Percentiles rank a stretch among this genome's conserved stretches.
phyloP scores from a whole-genome alignment of 2,113 vertebrate genomes.

The Notiomystis cincta region DNA sequence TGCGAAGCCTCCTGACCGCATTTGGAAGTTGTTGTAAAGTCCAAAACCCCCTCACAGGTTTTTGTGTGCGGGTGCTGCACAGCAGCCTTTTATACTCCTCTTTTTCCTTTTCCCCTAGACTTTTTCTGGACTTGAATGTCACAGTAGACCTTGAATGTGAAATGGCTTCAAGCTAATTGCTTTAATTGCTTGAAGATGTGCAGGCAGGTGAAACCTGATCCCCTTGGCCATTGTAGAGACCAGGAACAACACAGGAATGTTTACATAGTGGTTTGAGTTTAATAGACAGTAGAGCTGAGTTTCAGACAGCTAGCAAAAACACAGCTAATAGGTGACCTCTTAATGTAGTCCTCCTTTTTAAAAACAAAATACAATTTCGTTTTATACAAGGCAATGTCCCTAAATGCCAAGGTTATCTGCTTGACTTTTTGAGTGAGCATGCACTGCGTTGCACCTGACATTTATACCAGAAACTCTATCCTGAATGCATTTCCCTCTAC shows the following conservation, averaged over 20 bases:
- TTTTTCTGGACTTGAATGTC: slow-evolving; percentile 80
- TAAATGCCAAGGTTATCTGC: slow-evolving; percentile 90
- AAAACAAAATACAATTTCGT: slow-evolving; percentile 70
- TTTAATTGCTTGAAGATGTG: slow-evolving; percentile 95
- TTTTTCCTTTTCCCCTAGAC: slow-evolving; percentile 34
- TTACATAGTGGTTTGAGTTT: slow-evolving; percentile 86
- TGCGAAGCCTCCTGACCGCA: slow-evolving; percentile 9
- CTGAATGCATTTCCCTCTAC: slow-evolving; percentile 40
- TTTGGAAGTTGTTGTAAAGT: slow-evolving; percentile 1
- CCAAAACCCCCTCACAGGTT: not conserved
- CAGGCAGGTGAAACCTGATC: slow-evolving; percentile 90
- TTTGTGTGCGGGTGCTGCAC: slow-evolving; percentile 14
- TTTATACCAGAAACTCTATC: slow-evolving; percentile 74
- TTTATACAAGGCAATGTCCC: slow-evolving; percentile 67
- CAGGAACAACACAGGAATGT: slow-evolving; percentile 82
- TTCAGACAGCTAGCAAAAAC: slow-evolving; percentile 84
- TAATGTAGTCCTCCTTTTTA: slow-evolving; percentile 78
- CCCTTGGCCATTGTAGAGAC: slow-evolving; percentile 79
- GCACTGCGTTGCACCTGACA: slow-evolving; percentile 78
- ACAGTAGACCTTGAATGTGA: slow-evolving; percentile 87
- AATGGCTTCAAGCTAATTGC: slow-evolving; percentile 89
- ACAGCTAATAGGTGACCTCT: slow-evolving; percentile 85
- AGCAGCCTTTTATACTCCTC: not conserved
- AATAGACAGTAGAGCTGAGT: slow-evolving; percentile 83
- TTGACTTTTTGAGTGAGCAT: slow-evolving; percentile 73